These are phyloP conservation scores for Thumatha senex DNA, from an alignment of 2,888 invertebrate genomes.

Conservation along the genomic window DNA sequence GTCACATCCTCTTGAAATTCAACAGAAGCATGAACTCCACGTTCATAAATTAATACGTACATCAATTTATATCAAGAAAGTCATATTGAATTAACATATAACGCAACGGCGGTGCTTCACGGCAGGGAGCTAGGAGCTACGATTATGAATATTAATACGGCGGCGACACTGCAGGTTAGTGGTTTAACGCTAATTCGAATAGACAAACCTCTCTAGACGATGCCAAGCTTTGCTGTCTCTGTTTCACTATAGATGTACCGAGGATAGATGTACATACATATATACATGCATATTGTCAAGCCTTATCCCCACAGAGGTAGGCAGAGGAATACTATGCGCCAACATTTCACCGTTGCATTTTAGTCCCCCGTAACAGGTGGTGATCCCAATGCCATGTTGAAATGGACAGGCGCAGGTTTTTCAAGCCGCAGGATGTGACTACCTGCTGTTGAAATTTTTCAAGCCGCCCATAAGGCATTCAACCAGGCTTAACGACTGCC, in stretches of 20 bases:
- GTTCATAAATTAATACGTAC: conserved; percentile 14
- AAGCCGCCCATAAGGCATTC: no score
- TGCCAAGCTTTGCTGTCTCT: conserved; percentile 16
- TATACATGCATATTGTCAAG: no score
- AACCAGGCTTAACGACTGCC: no score
- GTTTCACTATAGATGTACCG: not conserved
- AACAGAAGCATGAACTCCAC: not conserved
- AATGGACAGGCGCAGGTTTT: no score
- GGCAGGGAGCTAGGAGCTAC: conserved; percentile 38
- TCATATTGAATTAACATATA: conserved; percentile 49
- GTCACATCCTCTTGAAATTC: no score
- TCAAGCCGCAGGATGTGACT: no score
- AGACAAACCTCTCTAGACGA: conserved; percentile 58
- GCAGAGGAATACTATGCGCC: no score
- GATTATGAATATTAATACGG: conserved; percentile 69
- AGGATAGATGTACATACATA: not conserved
- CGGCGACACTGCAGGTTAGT: conserved; percentile 64
- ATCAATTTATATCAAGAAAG: conserved; percentile 39
- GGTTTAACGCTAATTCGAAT: conserved; percentile 67
- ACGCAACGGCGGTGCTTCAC: conserved; percentile 32
- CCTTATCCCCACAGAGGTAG: no score
- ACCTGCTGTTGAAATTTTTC: no score
- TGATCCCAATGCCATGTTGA: no score
- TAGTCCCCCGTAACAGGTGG: no score
- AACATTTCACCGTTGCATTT: no score